Percentiles rank a stretch among this genome's conserved stretches.
phyloP scores from a whole-genome alignment of 2,113 vertebrate species.

The Cochlearius cochlearius region DNA sequence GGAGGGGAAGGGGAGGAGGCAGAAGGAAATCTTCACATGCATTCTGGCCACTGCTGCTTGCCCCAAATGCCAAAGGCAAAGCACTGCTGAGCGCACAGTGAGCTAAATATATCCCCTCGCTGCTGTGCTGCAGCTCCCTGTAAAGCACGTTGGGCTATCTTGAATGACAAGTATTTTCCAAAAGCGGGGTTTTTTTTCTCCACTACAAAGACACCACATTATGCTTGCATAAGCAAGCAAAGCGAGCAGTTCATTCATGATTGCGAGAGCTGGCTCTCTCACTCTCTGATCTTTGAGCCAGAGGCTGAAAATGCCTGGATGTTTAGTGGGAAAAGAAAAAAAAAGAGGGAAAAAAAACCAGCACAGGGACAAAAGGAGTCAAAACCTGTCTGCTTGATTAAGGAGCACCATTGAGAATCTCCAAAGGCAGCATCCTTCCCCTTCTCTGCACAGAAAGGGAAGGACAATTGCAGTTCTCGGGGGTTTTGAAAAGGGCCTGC shows the following conservation, averaged over 20 bases:
- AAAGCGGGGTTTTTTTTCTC: neutral
- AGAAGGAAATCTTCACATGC: neutral
- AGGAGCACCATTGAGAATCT: neutral
- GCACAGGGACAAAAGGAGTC: slow-evolving; percentile 17
- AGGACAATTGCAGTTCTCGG: neutral
- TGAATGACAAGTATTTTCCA: neutral
- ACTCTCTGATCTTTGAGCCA: neutral
- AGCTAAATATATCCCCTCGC: neutral
- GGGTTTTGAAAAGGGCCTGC: neutral
- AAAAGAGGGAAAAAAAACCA: neutral
- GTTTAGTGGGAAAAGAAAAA: neutral
- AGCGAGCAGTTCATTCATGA: neutral
- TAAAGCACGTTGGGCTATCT: neutral
- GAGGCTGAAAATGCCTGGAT: neutral
- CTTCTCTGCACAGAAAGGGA: neutral
- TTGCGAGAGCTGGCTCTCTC: neutral
- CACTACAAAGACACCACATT: neutral
- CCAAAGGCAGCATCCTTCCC: neutral
- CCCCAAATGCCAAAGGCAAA: neutral
- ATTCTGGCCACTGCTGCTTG: neutral
- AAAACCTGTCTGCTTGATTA: slow-evolving; percentile 4
- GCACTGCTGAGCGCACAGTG: neutral
- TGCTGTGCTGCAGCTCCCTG: neutral
- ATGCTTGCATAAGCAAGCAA: neutral
- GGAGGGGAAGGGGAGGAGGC: neutral